Evolutionary conservation across 2,113 vertebrate genomes (phyloP).

Genomic region (Neogale vison): DNA sequence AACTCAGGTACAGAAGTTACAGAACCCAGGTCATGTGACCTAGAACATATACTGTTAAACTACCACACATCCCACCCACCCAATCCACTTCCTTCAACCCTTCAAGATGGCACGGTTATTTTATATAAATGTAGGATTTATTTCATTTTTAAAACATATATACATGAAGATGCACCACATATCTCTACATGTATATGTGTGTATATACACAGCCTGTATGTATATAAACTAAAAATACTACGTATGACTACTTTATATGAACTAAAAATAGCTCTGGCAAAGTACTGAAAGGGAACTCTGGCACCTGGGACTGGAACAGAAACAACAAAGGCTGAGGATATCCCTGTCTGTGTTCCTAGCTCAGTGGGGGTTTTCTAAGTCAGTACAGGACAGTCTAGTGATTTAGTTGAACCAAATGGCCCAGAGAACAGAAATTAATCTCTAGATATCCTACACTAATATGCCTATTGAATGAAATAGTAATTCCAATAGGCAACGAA

Average conservation of each 20-base stretch:
- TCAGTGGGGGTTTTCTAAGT: background rate
- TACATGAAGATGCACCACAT: background rate
- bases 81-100: background rate
- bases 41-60: background rate
- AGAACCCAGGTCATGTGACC: background rate
- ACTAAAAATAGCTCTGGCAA: constrained; percentile 2
- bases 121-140: background rate
- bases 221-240: background rate
- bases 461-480: background rate
- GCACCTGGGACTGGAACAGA: background rate
- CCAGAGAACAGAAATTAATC: background rate
- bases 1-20: background rate
- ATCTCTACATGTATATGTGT: no score
- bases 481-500: background rate
- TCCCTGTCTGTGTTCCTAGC: background rate
- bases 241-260: background rate
- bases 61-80: background rate
- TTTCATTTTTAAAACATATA: background rate
- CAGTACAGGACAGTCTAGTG: background rate
- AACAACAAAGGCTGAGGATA: background rate
- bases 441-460: background rate
- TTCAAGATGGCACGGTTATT: background rate
- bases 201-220: background rate
- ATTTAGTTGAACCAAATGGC: background rate
- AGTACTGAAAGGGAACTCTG: background rate